These are phyloP conservation scores for Anastrepha ludens DNA, from an alignment of 1,140 invertebrate genomes.

Conservation along the genomic window DNA sequence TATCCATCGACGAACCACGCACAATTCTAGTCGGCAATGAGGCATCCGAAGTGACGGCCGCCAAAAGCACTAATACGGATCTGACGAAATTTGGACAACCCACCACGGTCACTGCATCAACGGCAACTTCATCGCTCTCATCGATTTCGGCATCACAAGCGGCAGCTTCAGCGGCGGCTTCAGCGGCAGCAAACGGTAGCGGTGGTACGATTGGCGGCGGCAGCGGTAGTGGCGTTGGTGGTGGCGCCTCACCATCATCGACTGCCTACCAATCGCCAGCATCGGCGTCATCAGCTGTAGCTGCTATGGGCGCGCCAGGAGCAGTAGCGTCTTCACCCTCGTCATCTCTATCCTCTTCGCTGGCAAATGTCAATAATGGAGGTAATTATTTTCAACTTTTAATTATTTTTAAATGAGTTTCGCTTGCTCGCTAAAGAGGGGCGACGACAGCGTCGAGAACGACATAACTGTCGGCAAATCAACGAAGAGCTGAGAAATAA, in stretches of 20 bases:
- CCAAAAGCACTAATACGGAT: constrained; percentile 73
- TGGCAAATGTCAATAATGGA: constrained; percentile 74
- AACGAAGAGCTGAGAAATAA: neutral
- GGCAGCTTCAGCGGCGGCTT: constrained; percentile 67
- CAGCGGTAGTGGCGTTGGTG: constrained; percentile 75
- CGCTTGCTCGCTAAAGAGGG: neutral
- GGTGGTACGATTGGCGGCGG: constrained; percentile 59
- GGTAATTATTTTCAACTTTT: constrained; percentile 74
- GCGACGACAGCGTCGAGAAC: neutral
- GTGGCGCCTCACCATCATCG: constrained; percentile 76
- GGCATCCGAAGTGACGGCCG: constrained; percentile 71
- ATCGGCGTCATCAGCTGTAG: constrained; percentile 62
- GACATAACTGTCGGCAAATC: neutral
- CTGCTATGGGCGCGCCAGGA: constrained; percentile 58
- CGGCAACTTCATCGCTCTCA: constrained; percentile 75
- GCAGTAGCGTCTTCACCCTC: constrained; percentile 60
- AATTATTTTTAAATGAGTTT: constrained; percentile 75
- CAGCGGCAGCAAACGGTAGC: constrained; percentile 62
- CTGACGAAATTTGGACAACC: constrained; percentile 77
- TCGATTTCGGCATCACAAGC: constrained; percentile 61
- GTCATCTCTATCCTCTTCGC: constrained; percentile 66
- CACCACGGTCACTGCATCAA: constrained; percentile 78
- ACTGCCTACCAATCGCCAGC: constrained; percentile 56
- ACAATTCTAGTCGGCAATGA: constrained; percentile 85
- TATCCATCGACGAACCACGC: constrained; percentile 87